Conservation (phyloP, 2,888 invertebrate genomes). For the Noctua comes region DNA sequence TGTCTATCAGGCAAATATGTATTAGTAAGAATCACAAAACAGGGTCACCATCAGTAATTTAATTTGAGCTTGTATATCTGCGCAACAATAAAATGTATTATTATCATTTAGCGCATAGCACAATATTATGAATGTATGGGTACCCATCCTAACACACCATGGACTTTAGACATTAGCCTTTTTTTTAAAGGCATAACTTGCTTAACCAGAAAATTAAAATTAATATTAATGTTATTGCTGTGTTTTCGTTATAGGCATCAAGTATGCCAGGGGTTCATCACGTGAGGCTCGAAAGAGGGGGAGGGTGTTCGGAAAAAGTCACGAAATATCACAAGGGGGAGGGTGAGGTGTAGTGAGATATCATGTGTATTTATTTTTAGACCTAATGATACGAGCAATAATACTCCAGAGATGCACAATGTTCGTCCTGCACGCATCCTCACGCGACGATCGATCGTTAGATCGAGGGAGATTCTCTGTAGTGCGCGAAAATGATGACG, state of each 20-base stretch:
- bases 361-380: too few relatives aligned
- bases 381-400: too few relatives aligned
- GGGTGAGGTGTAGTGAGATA: too few relatives aligned
- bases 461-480: too few relatives aligned
- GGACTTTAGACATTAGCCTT: background rate
- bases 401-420: too few relatives aligned
- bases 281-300: too few relatives aligned
- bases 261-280: too few relatives aligned
- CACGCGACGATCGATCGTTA: too few relatives aligned
- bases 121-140: background rate
- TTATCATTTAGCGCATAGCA: background rate
- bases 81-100: background rate
- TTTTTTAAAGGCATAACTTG: conserved; percentile 9
- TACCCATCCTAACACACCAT: background rate
- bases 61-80: background rate
- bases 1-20: conserved; percentile 3
- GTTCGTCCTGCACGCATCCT: too few relatives aligned
- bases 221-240: conserved; percentile 20
- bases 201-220: conserved; percentile 2
- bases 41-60: background rate
- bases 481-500: too few relatives aligned
- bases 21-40: conserved; percentile 2
- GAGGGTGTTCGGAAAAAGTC: too few relatives aligned
- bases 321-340: too few relatives aligned
- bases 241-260: conserved; percentile 2